These are phyloP conservation scores for Nyctalus aviator DNA, from an alignment of 2,797 vertebrate species.

Conservation along the genomic window DNA sequence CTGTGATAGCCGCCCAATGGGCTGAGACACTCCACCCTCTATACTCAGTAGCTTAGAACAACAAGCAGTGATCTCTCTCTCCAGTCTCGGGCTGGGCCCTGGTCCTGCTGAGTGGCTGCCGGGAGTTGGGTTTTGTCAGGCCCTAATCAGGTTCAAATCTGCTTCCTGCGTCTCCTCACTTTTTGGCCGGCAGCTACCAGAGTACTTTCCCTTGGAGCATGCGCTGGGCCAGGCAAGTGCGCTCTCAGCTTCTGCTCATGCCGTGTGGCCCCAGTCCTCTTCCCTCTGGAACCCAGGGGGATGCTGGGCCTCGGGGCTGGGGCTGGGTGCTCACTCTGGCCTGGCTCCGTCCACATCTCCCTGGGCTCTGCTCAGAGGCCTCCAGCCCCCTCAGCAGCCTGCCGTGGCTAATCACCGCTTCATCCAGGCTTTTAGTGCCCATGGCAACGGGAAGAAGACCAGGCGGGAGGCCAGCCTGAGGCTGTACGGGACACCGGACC, in stretches of 20 bases:
- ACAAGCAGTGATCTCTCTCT: not conserved
- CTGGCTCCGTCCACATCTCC: not conserved
- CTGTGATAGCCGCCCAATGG: not conserved
- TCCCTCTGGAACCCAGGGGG: no score
- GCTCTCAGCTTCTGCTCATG: not conserved
- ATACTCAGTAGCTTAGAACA: not conserved
- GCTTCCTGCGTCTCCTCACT: not conserved
- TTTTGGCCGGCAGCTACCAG: not conserved
- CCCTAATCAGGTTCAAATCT: not conserved
- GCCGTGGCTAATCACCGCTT: not conserved
- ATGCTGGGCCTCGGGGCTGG: not conserved
- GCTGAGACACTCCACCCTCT: no score
- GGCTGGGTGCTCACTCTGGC: not conserved
- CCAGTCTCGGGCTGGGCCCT: not conserved
- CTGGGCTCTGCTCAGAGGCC: not conserved
- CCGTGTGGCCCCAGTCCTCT: not conserved
- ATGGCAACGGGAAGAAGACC: slow-evolving; percentile 28
- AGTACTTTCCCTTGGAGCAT: not conserved
- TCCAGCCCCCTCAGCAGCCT: not conserved
- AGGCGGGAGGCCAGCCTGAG: not conserved
- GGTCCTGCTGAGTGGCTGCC: not conserved
- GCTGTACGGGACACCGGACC: fast-evolving
- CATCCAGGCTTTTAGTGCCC: slow-evolving; percentile 53
- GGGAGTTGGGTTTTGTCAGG: not conserved
- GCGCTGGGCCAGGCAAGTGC: not conserved